Base-by-base conservation (phyloP, 64 coral and sea anemone genomes). In the Orbicella faveolata region DNA sequence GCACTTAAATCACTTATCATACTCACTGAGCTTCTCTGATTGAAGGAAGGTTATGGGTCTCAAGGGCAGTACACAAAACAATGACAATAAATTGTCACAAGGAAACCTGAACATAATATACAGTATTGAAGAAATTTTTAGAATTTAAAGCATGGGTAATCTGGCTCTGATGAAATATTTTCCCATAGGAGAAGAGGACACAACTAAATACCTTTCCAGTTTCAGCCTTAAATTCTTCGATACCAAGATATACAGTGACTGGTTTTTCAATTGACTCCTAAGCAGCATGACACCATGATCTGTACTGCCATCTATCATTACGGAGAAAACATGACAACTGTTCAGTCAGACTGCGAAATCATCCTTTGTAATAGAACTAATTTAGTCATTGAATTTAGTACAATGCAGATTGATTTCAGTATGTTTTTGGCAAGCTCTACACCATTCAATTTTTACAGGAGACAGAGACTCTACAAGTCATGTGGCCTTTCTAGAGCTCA, bases 391-490 rank as follows among this genome's bases (percentile, higher is more conserved):
- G 74, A 90, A 90, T 16, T 78, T 66, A 36, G 88, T 79, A 79
- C 74, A 62, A 30, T 39, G 75, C 88, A 72, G 39, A 41, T 21
- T 25, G 57, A 14, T 21, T 90, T 26, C 52, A 67, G 73, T 85
- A 91, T 9, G 79, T 81, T 81, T 91, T 68, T 30, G 6, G 54
- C 61, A 18, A 81, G 77, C 53, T 91, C 80, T 17, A 85, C 89
- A 11, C 89, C 89, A 84, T 91, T 91, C 21, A 73, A 73, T 5
- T 54, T 81, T 91, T 85, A 70, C 36, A 91, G 89, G 0, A 18
- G 21, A 75, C 63, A 81, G 55, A 91, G 80, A 84, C 66, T 80
- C 66, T 80, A 52, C 20, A 84, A 91, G 72, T 83, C 89, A 91
- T 81, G 62, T 73, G 89, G 89, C 72, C 80, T 19, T 83, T 91